Percentiles rank a stretch among this genome's conserved stretches.
These are phyloP conservation scores for Teleogryllus occipitalis DNA, from an alignment of 1,140 invertebrate species.

Conservation along the genomic window DNA sequence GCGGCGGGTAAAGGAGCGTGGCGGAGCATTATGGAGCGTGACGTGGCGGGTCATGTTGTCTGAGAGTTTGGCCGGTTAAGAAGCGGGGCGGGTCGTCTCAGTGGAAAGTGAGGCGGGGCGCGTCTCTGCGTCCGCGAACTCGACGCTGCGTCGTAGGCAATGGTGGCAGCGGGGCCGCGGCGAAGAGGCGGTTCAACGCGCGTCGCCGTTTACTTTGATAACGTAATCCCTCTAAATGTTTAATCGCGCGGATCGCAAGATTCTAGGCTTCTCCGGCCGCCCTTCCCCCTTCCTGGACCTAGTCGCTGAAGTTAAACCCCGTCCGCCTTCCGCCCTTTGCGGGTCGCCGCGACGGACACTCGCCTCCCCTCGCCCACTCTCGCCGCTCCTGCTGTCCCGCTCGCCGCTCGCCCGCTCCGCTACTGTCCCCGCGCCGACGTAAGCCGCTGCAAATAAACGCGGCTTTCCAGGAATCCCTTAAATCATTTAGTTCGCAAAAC, in stretches of 20 bases:
- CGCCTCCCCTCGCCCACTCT: not conserved
- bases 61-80: too few species aligned
- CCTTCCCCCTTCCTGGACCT: not conserved
- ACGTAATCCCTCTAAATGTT: conserved; percentile 4
- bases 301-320: not conserved
- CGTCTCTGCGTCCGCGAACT: too few species aligned
- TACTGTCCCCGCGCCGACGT: not conserved
- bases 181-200: too few species aligned
- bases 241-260: not conserved
- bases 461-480: not conserved
- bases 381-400: too few species aligned
- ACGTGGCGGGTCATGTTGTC: too few species aligned
- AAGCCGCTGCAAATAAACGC: not conserved
- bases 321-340: not conserved
- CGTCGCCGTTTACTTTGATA: not conserved
- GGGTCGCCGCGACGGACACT: not conserved
- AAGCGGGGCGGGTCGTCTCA: too few species aligned
- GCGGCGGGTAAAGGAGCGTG: too few species aligned
- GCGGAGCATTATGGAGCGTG: too few species aligned
- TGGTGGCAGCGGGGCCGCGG: too few species aligned
- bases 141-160: too few species aligned
- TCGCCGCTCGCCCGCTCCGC: too few species aligned
- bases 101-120: too few species aligned
- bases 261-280: not conserved
- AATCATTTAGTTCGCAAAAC: conserved; percentile 5